Evolutionary conservation across 2,113 vertebrate genomes (phyloP).

Genomic region (Chrysemys picta): DNA sequence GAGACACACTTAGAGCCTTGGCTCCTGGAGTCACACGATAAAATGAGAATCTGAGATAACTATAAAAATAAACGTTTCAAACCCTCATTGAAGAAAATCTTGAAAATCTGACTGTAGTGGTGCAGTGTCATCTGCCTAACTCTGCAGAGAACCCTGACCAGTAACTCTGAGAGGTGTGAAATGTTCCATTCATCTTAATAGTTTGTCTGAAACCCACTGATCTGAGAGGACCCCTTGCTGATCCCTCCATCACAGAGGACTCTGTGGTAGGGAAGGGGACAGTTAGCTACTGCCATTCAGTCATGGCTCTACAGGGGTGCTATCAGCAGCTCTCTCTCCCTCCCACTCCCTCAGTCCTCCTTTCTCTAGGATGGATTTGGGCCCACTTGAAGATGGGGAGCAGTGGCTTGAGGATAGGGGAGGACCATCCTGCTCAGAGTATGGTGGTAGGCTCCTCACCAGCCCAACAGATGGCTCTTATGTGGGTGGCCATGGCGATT

Average conservation of each 20-base stretch:
- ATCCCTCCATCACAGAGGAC: no score
- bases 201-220: background rate
- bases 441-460: background rate
- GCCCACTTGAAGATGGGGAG: background rate
- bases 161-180: background rate
- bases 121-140: background rate
- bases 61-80: background rate
- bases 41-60: background rate
- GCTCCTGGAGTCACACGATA: background rate
- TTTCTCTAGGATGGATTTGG: background rate
- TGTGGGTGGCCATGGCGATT: background rate
- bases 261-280: background rate
- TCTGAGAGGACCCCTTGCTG: background rate
- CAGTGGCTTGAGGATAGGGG: no score
- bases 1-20: background rate
- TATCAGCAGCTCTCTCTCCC: background rate
- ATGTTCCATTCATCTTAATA: accelerated
- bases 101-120: background rate
- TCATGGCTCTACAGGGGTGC: background rate
- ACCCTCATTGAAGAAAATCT: background rate
- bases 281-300: background rate
- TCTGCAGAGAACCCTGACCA: background rate
- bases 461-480: background rate
- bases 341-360: background rate
- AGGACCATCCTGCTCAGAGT: no score